These are phyloP conservation scores for Tragulus kanchil DNA, from an alignment of 2,113 vertebrate species.

Conservation along the genomic window DNA sequence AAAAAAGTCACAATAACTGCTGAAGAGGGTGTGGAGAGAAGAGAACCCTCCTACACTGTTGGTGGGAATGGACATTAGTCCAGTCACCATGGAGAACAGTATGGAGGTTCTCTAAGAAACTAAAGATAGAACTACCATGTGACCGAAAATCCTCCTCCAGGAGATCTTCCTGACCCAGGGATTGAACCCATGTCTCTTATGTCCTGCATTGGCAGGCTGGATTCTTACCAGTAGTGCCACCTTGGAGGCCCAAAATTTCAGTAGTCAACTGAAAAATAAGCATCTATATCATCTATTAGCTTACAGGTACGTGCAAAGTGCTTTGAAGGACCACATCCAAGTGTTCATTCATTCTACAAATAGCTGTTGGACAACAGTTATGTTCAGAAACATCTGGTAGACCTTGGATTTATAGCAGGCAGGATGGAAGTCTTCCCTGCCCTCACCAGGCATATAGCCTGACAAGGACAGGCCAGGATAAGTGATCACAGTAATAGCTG, in stretches of 20 bases:
- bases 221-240: neutral
- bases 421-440: neutral
- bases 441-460: neutral
- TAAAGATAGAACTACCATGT: neutral
- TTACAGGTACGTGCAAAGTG: slow-evolving; percentile 6
- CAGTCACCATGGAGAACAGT: neutral
- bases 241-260: neutral
- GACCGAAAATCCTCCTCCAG: fast-evolving
- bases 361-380: neutral
- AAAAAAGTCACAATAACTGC: neutral
- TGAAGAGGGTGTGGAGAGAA: neutral
- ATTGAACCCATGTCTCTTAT: neutral
- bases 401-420: neutral
- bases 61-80: neutral
- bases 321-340: neutral
- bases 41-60: neutral
- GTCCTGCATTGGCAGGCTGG: neutral
- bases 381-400: neutral
- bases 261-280: slow-evolving; percentile 26
- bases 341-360: neutral
- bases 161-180: neutral
- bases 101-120: neutral
- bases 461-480: neutral
- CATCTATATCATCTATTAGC: neutral
- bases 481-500: neutral